Conservation (phyloP, 2,888 invertebrate species). For the Eupithecia tripunctaria region DNA sequence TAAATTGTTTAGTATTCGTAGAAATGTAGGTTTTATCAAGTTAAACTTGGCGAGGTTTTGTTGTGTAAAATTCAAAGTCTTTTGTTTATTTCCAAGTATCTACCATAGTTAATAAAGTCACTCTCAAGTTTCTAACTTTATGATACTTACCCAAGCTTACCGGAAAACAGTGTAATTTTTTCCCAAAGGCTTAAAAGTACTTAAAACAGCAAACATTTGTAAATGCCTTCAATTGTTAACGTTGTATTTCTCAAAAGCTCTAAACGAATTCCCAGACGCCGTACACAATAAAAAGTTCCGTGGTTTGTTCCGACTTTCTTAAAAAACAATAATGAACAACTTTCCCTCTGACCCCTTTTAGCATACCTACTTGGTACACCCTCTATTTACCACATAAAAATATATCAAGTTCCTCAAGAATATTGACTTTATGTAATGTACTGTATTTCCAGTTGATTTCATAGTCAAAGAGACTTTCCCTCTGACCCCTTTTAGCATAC, state of each 20-base stretch:
- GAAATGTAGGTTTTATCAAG: too few species aligned
- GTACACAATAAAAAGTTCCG: conserved; percentile 1
- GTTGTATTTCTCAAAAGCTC: conserved; percentile 12
- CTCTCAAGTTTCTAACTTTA: not conserved
- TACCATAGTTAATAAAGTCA: not conserved
- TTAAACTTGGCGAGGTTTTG: too few species aligned
- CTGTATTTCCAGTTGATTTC: not conserved
- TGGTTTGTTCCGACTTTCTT: not conserved
- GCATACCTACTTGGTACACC: not conserved
- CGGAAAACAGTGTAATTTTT: not conserved
- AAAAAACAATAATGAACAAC: not conserved
- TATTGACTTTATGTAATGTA: not conserved
- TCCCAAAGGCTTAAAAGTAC: not conserved
- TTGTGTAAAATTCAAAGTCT: too few species aligned
- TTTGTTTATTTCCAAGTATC: not conserved
- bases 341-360: not conserved
- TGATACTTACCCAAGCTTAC: not conserved
- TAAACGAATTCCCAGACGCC: conserved; percentile 1
- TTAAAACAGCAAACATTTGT: conserved; percentile 6
- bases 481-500: not conserved
- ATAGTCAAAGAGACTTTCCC: too few species aligned
- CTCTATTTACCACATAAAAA: conserved; percentile 1
- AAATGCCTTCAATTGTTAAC: conserved; percentile 6
- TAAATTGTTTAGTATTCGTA: too few species aligned
- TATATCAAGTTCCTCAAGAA: not conserved